Evolutionary conservation across 2,113 vertebrate species (phyloP).

Genomic region (Octodon degus): DNA sequence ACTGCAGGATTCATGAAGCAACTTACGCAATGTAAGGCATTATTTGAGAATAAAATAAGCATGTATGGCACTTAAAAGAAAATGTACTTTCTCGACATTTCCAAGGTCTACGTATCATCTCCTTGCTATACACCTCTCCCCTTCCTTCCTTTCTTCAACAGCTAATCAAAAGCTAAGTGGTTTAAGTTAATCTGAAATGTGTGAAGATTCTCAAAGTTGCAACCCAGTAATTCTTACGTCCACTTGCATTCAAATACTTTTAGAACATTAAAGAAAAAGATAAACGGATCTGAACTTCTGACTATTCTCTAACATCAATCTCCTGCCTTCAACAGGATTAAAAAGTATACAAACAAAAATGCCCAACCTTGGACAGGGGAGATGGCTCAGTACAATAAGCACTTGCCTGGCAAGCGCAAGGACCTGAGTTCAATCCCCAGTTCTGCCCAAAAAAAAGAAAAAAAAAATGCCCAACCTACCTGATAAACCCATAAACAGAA

Average conservation of each 20-base stretch:
- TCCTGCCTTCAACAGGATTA: background rate
- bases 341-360: background rate
- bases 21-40: background rate
- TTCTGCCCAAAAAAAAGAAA: too few relatives aligned
- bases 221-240: background rate
- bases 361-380: too few relatives aligned
- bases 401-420: too few relatives aligned
- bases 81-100: background rate
- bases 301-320: background rate
- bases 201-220: conserved; percentile 15
- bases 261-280: background rate
- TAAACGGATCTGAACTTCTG: background rate
- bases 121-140: background rate
- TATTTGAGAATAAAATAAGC: background rate
- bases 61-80: background rate
- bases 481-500: background rate
- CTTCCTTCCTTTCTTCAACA: background rate
- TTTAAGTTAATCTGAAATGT: conserved; percentile 21
- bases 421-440: too few relatives aligned
- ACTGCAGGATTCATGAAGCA: background rate
- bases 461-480: background rate
- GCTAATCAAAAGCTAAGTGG: conserved; percentile 28
- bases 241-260: background rate
- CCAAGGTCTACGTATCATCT: background rate
- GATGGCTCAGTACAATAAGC: too few relatives aligned